Percentiles rank a stretch among this genome's conserved stretches.
Evolutionary conservation across 2,113 vertebrate species (phyloP).

Genomic region (Cervus canadensis): DNA sequence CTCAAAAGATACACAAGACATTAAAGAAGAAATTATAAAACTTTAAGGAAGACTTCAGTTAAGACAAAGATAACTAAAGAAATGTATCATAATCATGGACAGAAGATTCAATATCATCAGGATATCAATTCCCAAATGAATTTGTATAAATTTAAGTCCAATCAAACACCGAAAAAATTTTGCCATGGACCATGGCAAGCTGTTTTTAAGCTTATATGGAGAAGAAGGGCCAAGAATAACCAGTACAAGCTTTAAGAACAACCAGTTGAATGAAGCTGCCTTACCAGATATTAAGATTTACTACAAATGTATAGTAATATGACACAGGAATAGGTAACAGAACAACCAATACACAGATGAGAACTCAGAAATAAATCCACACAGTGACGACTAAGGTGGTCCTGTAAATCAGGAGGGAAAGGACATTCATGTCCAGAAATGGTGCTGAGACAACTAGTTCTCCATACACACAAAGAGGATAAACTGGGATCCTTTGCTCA

Average conservation of each 20-base stretch:
- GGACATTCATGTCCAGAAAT: not conserved
- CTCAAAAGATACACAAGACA: not conserved
- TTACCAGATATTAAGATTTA: not conserved
- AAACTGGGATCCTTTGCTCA: not conserved
- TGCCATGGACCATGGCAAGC: not conserved
- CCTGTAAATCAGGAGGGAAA: not conserved
- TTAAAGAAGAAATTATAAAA: not conserved
- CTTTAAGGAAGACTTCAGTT: not conserved
- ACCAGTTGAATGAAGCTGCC: not conserved
- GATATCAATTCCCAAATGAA: not conserved
- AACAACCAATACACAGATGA: not conserved
- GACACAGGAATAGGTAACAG: not conserved
- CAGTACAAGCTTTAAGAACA: not conserved
- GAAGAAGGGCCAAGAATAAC: not conserved
- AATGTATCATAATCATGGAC: not conserved
- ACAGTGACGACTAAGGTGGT: not conserved
- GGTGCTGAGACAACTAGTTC: not conserved
- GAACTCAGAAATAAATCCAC: not conserved
- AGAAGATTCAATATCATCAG: not conserved
- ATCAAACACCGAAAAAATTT: not conserved
- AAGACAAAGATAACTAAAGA: not conserved
- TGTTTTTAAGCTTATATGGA: not conserved
- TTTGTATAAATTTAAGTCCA: not conserved
- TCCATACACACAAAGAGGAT: not conserved
- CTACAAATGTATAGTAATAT: not conserved